These are phyloP conservation scores for Propithecus deckenii DNA, from an alignment of 2,797 vertebrate genomes.

Conservation along the genomic window DNA sequence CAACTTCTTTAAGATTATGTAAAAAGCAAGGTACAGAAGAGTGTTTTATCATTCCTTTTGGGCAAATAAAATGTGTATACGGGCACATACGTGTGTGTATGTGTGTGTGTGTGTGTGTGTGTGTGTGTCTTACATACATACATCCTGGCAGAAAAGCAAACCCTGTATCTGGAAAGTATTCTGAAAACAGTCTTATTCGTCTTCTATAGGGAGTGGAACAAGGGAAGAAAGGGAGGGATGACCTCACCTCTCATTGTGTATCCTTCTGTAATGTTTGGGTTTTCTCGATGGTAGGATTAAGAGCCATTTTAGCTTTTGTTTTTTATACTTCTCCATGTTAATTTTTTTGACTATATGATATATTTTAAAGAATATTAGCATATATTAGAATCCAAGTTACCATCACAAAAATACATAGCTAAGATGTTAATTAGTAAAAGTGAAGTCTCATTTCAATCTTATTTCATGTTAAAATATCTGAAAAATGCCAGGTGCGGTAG, in stretches of 20 bases:
- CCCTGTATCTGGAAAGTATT: not conserved
- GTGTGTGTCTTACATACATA: not conserved
- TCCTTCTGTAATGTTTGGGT: not conserved
- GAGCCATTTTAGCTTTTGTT: not conserved
- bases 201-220: not conserved
- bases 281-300: not conserved
- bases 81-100: not conserved
- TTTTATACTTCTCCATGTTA: not conserved
- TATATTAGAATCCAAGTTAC: not conserved
- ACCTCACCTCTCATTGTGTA: not conserved
- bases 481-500: not conserved
- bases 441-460: not conserved
- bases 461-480: not conserved
- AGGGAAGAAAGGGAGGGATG: not conserved
- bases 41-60: not conserved
- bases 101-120: not conserved
- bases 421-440: not conserved
- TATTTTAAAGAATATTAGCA: not conserved
- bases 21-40: not conserved
- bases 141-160: not conserved
- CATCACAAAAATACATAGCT: not conserved
- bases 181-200: not conserved
- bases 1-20: not conserved
- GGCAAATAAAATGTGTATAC: not conserved
- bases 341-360: not conserved